Base-by-base conservation (phyloP, 2,113 vertebrate genomes). In the Percopsis transmontana region DNA sequence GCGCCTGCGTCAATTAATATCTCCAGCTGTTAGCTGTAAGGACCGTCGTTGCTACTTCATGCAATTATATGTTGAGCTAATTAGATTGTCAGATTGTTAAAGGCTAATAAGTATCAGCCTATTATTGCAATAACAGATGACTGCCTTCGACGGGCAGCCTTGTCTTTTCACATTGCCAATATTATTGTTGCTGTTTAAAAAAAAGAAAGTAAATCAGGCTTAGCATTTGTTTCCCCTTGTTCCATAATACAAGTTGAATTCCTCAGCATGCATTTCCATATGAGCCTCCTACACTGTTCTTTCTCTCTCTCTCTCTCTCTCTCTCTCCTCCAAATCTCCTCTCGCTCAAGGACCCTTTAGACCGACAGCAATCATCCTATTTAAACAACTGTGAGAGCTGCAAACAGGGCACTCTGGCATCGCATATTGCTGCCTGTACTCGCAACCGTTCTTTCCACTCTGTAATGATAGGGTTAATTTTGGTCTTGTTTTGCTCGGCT, bases 301-400 rank as follows among this genome's bases (percentile, higher is more conserved):
- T 68, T 71, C 63, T 72, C 65, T 64, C 56, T 66, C 70, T 84
- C 68, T 85, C 72, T 77, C 70, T 57, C 72, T n/a, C 23, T 23
- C 52, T 54, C 10, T 23, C 23, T 5, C 14, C 72, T 78, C 64
- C 74, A 58, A 45, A 75, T 66, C 79, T 78, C 76, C 75, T 76
- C 74, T 83, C 52, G n/a, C 68, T 90, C 76, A 85, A 91, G 88
- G 77, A 88, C 90, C 78, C 87, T 91, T 89, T 83, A 89, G 82
- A 81, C 68, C 80, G 58, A 60, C 83, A 74, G 77, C 82, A 90
- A 91, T 90, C 88, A 90, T 90, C 82, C 86, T 84, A 82, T 89
- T 91, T 85, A 85, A 79, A 89, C 85, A 80, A 81, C 71, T 76
- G 66, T 85, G 83, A 87, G 85, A 59, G 60, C 70, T 53, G 66